Conservation (phyloP, 64 coral and sea anemone genomes). For the Anthopleura sola region DNA sequence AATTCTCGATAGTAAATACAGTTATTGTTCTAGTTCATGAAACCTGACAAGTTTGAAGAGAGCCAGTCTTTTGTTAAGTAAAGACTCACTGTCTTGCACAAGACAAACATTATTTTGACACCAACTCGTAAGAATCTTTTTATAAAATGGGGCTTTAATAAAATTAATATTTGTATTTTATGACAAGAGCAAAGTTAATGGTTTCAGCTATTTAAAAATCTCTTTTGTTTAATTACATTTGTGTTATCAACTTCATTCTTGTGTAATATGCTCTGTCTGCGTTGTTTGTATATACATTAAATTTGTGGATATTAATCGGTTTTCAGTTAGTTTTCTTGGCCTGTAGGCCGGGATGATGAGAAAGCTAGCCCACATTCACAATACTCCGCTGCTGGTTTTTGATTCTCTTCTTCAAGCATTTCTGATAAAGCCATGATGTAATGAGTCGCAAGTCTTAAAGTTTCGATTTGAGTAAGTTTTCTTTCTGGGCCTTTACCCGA, state of each 20-base stretch:
- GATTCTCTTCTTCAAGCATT: conserved; percentile 76
- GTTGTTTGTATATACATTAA: not conserved
- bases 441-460: conserved; percentile 81
- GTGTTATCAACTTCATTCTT: not conserved
- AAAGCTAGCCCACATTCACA: conserved; percentile 43
- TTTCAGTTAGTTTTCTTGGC: not conserved
- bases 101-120: not conserved
- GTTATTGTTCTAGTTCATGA: conserved; percentile 1
- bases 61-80: conserved; percentile 19
- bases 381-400: conserved; percentile 28
- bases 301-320: not conserved
- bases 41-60: not conserved
- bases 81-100: not conserved
- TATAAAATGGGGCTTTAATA: not conserved
- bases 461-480: conserved; percentile 98
- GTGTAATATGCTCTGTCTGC: not conserved
- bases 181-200: not conserved
- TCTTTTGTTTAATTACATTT: not conserved
- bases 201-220: not conserved
- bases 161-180: not conserved
- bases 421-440: conserved; percentile 95
- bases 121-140: not conserved
- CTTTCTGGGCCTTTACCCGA: conserved; percentile 96
- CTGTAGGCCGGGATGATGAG: not conserved
- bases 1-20: conserved; percentile 11